Percentiles rank a stretch among this genome's conserved stretches.
phyloP scores from a whole-genome alignment of 2,797 vertebrate species.

The Discoglossus pictus region DNA sequence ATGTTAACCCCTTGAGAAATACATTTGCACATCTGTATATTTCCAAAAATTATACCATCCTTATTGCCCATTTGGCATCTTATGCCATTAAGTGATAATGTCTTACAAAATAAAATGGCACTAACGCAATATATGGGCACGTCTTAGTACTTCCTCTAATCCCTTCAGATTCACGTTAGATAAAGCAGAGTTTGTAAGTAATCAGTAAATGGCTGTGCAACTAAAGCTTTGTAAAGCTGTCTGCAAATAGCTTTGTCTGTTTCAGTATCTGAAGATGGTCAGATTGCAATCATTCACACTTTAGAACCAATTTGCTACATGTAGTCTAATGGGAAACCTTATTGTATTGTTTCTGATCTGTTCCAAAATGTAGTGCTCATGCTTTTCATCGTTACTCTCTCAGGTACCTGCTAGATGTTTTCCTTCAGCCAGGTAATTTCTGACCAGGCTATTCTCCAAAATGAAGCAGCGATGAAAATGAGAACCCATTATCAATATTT shows the following conservation, averaged over 20 bases:
- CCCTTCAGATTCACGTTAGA: conserved; percentile 32
- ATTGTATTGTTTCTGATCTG: conserved; percentile 48
- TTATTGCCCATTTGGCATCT: too few species aligned
- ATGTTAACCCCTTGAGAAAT: too few species aligned
- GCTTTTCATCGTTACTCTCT: conserved; percentile 36
- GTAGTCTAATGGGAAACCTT: conserved; percentile 44
- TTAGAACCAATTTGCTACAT: conserved; percentile 45
- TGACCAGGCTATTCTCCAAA: conserved; percentile 37
- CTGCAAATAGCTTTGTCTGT: conserved; percentile 43
- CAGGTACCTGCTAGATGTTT: conserved; percentile 17
- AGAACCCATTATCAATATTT: conserved; percentile 38
- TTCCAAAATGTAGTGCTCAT: conserved; percentile 51
- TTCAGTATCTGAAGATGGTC: conserved; percentile 38
- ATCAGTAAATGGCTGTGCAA: conserved; percentile 38
- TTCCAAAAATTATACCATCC: too few species aligned
- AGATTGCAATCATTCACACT: conserved; percentile 45
- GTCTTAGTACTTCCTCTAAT: conserved; percentile 12
- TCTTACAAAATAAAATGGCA: too few species aligned
- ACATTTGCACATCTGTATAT: too few species aligned
- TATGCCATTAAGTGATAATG: too few species aligned
- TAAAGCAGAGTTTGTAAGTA: conserved; percentile 18
- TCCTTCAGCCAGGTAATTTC: conserved; percentile 19
- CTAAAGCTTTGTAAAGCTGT: conserved; percentile 36
- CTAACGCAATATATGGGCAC: too few species aligned
- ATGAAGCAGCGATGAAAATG: conserved; percentile 1